Evolutionary conservation across 1,140 invertebrate species (phyloP).

Genomic region (Palaemon carinicauda): DNA sequence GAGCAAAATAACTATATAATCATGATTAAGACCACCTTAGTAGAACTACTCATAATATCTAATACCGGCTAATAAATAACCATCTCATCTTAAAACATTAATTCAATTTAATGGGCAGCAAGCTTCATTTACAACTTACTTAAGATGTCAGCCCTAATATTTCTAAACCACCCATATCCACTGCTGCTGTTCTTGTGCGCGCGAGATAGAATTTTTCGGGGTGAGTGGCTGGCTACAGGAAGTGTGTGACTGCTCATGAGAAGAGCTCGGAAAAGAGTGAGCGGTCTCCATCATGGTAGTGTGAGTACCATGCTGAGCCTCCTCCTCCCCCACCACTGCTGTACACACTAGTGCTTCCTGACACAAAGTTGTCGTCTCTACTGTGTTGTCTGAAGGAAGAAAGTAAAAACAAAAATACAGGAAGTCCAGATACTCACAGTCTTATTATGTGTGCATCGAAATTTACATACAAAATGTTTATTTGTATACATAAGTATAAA

Average conservation of each 20-base stretch:
- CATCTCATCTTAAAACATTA: not conserved
- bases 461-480: not conserved
- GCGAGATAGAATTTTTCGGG: slow-evolving; percentile 32
- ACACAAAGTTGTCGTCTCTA: slow-evolving; percentile 17
- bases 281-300: slow-evolving; percentile 14
- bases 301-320: slow-evolving; percentile 13
- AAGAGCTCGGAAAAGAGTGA: not conserved
- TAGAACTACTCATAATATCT: too few species aligned
- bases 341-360: slow-evolving; percentile 2
- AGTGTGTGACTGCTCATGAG: slow-evolving; percentile 11
- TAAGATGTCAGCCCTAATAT: slow-evolving; percentile 19
- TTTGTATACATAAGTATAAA: slow-evolving; percentile 7
- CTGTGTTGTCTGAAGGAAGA: slow-evolving; percentile 47
- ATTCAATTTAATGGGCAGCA: not conserved
- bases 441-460: not conserved
- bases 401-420: slow-evolving; percentile 8
- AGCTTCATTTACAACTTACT: slow-evolving; percentile 19
- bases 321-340: not conserved
- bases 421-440: not conserved
- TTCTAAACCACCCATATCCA: slow-evolving; percentile 52
- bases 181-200: slow-evolving; percentile 34
- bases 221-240: slow-evolving; percentile 18
- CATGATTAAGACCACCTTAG: too few species aligned
- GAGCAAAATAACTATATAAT: too few species aligned
- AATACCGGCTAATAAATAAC: too few species aligned